phyloP scores from a whole-genome alignment of 2,113 vertebrate genomes.

The Microtus oregoni region DNA sequence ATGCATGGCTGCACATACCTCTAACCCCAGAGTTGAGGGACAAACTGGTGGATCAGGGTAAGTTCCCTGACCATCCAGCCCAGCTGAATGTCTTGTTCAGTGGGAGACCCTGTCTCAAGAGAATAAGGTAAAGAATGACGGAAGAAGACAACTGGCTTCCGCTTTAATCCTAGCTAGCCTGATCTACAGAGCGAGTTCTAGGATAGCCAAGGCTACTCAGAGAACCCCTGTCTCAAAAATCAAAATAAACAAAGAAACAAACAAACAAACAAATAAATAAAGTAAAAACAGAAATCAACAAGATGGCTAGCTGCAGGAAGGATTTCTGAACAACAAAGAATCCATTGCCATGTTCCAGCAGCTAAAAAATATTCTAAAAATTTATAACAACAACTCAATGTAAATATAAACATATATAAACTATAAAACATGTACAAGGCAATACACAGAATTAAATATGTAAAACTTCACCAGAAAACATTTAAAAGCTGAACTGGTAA shows the following conservation, averaged over 20 bases:
- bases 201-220: not conserved
- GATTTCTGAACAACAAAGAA: not conserved
- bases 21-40: not conserved
- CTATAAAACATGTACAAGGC: not conserved
- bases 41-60: not conserved
- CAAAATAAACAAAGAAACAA: not conserved
- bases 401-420: not conserved
- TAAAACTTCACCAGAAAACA: not conserved
- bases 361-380: not conserved
- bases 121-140: not conserved
- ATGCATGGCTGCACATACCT: not conserved
- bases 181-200: not conserved
- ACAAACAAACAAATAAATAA: not conserved
- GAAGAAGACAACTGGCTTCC: not conserved
- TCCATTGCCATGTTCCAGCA: not conserved
- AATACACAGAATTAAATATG: not conserved
- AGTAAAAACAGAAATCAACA: not conserved
- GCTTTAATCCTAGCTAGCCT: not conserved
- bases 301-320: not conserved
- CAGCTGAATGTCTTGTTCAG: not conserved
- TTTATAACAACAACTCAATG: not conserved
- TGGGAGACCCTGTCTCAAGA: not conserved
- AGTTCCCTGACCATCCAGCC: not conserved
- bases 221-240: not conserved
- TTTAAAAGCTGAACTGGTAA: not conserved